Evolutionary conservation across 2,113 vertebrate genomes (phyloP).

Genomic region (Dascyllus trimaculatus): DNA sequence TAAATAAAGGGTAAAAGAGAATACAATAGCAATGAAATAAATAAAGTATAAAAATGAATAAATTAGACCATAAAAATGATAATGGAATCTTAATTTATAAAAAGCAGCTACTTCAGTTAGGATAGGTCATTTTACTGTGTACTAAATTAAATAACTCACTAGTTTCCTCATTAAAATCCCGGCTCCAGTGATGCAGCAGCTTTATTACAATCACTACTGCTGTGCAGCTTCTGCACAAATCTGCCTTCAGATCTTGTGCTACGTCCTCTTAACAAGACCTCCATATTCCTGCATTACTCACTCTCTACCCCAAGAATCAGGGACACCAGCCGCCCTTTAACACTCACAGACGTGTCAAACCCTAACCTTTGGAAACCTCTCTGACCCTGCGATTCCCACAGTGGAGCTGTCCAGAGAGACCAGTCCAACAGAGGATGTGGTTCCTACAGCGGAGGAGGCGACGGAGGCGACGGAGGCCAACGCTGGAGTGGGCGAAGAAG

Average conservation of each 20-base stretch:
- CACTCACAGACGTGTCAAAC: neutral
- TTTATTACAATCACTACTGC: neutral
- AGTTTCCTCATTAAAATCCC: neutral
- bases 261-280: neutral
- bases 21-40: no score
- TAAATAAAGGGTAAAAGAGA: no score
- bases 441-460: constrained; percentile 93
- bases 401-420: constrained; percentile 75
- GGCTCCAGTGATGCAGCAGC: neutral
- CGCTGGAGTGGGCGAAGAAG: constrained; percentile 81
- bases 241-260: neutral
- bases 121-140: no score
- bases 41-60: no score
- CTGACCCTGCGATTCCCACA: constrained; percentile 12
- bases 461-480: constrained; percentile 94
- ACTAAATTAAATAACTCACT: no score
- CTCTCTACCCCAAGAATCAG: no score
- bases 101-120: no score
- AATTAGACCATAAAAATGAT: no score
- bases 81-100: no score
- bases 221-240: neutral
- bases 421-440: constrained; percentile 85
- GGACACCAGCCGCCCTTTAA: neutral
- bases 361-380: neutral
- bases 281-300: no score